These are phyloP conservation scores for Eudasyphora cyanicolor DNA, from an alignment of 2,888 invertebrate genomes.

Conservation along the genomic window DNA sequence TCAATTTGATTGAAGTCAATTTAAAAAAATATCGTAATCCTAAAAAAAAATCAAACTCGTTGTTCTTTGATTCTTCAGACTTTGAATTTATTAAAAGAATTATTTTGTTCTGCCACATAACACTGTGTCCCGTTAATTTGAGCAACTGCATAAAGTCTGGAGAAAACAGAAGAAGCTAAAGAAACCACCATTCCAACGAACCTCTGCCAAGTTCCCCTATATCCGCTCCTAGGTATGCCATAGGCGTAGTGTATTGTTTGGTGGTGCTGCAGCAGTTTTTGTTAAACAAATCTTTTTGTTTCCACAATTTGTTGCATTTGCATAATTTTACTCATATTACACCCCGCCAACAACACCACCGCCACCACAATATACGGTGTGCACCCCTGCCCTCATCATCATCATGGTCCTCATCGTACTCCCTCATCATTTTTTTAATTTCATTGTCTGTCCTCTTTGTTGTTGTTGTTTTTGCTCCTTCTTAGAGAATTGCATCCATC, in stretches of 20 bases:
- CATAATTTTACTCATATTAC: conserved; percentile 62
- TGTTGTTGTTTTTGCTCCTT: conserved; percentile 35
- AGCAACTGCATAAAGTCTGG: conserved; percentile 1
- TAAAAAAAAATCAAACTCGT: too few species aligned
- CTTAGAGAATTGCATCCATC: conserved; percentile 55
- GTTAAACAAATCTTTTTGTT: conserved; percentile 45
- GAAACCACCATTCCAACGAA: conserved; percentile 27
- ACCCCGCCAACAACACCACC: conserved; percentile 45
- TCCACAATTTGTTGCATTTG: conserved; percentile 65
- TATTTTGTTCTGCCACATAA: too few species aligned
- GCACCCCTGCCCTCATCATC: conserved; percentile 55
- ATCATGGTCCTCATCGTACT: conserved; percentile 4
- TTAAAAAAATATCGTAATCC: too few species aligned
- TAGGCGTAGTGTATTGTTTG: conserved; percentile 6
- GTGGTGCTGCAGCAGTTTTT: conserved; percentile 3
- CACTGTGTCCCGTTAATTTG: background rate
- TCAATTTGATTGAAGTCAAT: too few species aligned
- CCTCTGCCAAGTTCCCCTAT: background rate
- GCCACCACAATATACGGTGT: conserved; percentile 22
- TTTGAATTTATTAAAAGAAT: too few species aligned
- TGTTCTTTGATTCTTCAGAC: too few species aligned
- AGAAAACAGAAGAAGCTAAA: conserved; percentile 26
- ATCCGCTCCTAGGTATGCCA: too few species aligned
- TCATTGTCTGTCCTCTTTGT: conserved; percentile 18
- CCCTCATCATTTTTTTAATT: conserved; percentile 34